Evolutionary conservation across 35 echinoderm and acorn worm species (phyloP), one percentile per base, ranked within the genome.

Genomic region (Lytechinus pictus): DNA sequence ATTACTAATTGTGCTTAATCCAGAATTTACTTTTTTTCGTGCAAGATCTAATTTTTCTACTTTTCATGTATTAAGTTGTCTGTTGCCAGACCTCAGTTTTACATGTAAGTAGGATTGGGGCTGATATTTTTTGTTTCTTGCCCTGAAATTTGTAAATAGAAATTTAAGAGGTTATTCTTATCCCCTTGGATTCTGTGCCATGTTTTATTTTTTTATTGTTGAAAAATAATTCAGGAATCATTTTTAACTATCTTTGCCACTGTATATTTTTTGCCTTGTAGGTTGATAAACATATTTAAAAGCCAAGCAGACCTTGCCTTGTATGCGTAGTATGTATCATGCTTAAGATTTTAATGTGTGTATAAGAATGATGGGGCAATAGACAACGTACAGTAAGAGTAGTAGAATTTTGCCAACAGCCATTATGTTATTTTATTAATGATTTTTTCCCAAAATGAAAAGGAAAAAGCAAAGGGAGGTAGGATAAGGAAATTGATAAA

Each of bases 1-100:
- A 79, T 79, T 79, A 79, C 66, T 79, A 79, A 79, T 79, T 79
- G 66, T 79, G 66, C 66, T 24, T 79, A 79, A 79, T 24, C 66
- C 19, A 79, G 66, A 79, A 19, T 79, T 71, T n/a, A 24, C 66
- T 58, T 24, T 79, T n/a, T 79, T 79, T n/a, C 6, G 66, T 79
- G 66, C 21, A 79, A 79, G n/a, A 79, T 79, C 12, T 79, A 8
- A 79, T n/a, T 79, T 79, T 79, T 16, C 16, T 79, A 79, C 66
- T 79, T 16, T 79, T 14, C n/a, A 79, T n/a, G n/a, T n/a, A n/a
- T n/a, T n/a, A n/a, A n/a, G n/a, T n/a, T n/a, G n/a, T n/a, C n/a
- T n/a, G n/a, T n/a, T n/a, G n/a, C n/a, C n/a, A n/a, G n/a, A n/a
- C n/a, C n/a, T n/a, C n/a, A n/a, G n/a, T 79, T 16, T 24, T 4